Evolutionary conservation across 2,888 invertebrate genomes (phyloP), one percentile per base, ranked within the genome.

Genomic region (Hirtodrosophila histrioides): DNA sequence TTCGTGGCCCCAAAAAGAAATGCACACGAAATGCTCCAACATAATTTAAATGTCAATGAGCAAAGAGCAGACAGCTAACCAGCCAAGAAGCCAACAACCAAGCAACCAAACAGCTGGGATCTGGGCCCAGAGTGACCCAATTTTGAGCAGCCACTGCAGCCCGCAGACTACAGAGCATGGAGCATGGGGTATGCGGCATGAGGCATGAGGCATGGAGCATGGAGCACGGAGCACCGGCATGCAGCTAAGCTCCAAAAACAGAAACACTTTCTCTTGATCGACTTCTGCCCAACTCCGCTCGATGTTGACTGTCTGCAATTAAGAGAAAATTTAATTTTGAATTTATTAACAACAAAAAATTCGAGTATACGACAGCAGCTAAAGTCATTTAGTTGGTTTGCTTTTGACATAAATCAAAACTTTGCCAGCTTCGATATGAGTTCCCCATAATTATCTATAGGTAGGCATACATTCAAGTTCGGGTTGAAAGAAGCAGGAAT

Each of bases 311-410:
- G 76, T 56, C 73, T 69, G 88, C 86, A 82, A 82, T 82, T 88
- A 86, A 82, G 82, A 82, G 82, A 82, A 82, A 82, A 88, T 79
- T 86, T 83, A 88, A 88, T 82, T 86, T 86, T 88, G 80, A 82
- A 86, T 88, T 88, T 87, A 86, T 88, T 83, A 88, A 88, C 41
- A 39, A 54, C 65, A 75, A 63, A 49, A 57, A 60, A 51, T 46
- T 17, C 36, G 37, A 67, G 17, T 44, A 36, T 49, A 48, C 60
- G 49, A 41, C 36, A 49, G 24, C 51, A 51, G 3, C 50, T 50
- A 62, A 66, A 76, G 43, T 63, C 57, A 54, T 84, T 80, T 64
- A 81, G 51, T 53, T 69, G 50, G 61, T 61, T 86, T 64, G 60
- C 7, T 85, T 85, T 71, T 87, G 86, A 81, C 86, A 87, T 70